Base-by-base conservation (phyloP, 2,888 invertebrate genomes). In the Nysson spinosus region DNA sequence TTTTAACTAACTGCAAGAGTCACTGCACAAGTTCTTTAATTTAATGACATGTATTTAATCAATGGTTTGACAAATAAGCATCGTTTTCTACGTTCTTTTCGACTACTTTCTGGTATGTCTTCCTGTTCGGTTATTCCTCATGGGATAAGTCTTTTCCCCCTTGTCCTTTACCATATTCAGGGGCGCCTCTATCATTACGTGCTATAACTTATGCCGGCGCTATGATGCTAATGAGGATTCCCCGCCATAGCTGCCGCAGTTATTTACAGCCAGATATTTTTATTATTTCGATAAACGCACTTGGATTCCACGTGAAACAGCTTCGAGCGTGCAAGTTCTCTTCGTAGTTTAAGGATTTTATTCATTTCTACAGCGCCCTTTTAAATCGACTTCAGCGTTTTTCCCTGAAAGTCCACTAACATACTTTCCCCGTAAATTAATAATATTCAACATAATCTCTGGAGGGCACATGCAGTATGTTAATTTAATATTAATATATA, bases 201-300 rank as follows among this genome's bases (percentile, higher is more conserved):
- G 80, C 81, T 74, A 80, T 82, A 82, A 82, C 76, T 78, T 80
- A 81, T 57, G 72, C 69, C 78, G 69, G 63, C 64, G 75, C 78
- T 79, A 75, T 73, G 81, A 82, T 81, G 81, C 79, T 82, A 82
- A 82, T 82, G 81, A 82, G 78, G 74, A 80, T 79, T 82, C 76
- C 79, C 63, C 50, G 65, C 54, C 40, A 49, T 44, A 55, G 44
- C 64, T 12, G 26, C n/a, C 37, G 39, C 43, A 44, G 62, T 74
- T 76, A 74, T 72, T 76, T 65, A 76, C 74, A 62, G 22, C 62
- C 39, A 11, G 9, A 39, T 30, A 72, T 70, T 70, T 75, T 70
- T 75, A 32, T 49, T 34, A 67, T 65, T 55, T 44, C 37, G 32
- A 20, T 30, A 35, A 19, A 58, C 40, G 51, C 40, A 47, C 40